Evolutionary conservation across 2,797 vertebrate genomes (phyloP), one percentile per base, ranked within the genome.

Genomic region (Acanthornis magna): DNA sequence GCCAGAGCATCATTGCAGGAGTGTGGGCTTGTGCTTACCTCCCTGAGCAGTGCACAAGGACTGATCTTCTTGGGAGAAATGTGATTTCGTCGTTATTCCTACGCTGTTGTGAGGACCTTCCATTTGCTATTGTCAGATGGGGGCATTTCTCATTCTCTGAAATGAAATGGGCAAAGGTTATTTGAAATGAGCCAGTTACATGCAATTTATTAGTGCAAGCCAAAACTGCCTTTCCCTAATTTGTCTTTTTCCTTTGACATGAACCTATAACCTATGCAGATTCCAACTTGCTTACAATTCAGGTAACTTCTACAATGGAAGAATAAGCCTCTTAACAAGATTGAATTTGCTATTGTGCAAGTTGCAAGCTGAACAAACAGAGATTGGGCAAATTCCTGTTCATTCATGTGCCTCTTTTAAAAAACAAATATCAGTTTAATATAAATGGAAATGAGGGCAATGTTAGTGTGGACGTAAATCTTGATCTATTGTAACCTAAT

Each of bases 381-480:
- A 98, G 98, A 98, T 98, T 97, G 96, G 95, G 76, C 77, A 96
- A 98, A 89, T 96, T 97, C 97, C 93, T 97, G 95, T 96, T 98
- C 97, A 93, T 97, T 97, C 95, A 89, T 97, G 96, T 97, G 96
- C 95, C 92, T 96, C 91, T 91, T 97, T 97, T 96, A 97, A 98
- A 98, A 98, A 97, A 97, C 97, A 98, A 98, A 98, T 97, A 98
- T 93, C 62, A 79, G 74, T 98, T 98, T 98, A 98, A 98, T 98
- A 98, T 98, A 98, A 98, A 98, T 98, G 98, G 98, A 98, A 98
- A 98, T 98, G 97, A 98, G 95, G 96, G 86, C 94, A 95, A 92
- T 82, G 93, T 97, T 98, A 97, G 82, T 95, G 93, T 96, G 97
- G 97, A 97, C 93, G 96, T 97, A 98, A 98, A 98, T 98, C 97